Conservation (phyloP, 2,797 vertebrate genomes). For the Ambastaia sidthimunki region DNA sequence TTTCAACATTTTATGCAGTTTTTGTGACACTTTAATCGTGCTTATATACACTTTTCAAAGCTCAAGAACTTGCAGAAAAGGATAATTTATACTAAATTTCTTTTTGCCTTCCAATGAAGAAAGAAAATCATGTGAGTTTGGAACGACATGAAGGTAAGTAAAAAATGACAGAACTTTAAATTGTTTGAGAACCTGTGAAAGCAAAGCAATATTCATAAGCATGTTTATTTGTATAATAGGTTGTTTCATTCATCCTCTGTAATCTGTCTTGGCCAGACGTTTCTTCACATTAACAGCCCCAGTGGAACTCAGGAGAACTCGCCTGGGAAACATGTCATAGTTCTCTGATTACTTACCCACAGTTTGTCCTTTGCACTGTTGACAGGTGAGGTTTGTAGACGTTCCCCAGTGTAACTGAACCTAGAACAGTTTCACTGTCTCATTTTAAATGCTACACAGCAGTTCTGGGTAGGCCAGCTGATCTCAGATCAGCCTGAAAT, state of each 20-base stretch:
- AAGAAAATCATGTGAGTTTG: not conserved
- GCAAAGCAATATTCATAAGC: not conserved
- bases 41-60: not conserved
- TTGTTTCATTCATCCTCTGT: constrained; percentile 14
- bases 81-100: too few species aligned
- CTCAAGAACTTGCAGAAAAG: too few species aligned
- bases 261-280: constrained; percentile 23
- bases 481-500: constrained; percentile 26
- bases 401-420: constrained; percentile 4
- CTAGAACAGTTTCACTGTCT: not conserved
- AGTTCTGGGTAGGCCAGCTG: not conserved
- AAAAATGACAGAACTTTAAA: not conserved
- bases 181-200: not conserved
- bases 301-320: not conserved
- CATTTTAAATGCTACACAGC: constrained; percentile 6
- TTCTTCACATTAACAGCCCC: constrained; percentile 8
- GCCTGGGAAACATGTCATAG: not conserved
- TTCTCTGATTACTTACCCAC: not conserved
- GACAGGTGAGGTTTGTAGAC: constrained; percentile 7
- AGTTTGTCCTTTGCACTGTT: constrained; percentile 18
- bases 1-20: not conserved
- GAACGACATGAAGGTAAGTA: not conserved
- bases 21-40: not conserved
- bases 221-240: not conserved
- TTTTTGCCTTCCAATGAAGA: not conserved